Percentiles rank a stretch among this genome's conserved stretches.
These are phyloP conservation scores for Pseudorectes ferrugineus DNA, from an alignment of 2,113 vertebrate genomes.

Conservation along the genomic window DNA sequence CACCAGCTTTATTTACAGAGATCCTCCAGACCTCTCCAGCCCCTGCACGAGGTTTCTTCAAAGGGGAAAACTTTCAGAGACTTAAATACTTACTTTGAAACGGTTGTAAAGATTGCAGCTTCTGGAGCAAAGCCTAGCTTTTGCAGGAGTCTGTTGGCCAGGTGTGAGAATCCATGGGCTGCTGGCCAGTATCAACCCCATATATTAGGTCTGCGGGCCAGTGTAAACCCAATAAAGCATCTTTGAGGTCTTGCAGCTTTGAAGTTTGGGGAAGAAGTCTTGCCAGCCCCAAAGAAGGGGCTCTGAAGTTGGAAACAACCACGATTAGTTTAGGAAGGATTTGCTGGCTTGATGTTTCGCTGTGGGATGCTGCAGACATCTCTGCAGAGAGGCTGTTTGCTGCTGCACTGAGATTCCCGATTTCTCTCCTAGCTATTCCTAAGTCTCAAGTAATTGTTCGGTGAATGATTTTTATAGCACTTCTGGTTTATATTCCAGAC, in stretches of 20 bases:
- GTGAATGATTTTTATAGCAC: not conserved
- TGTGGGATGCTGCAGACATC: not conserved
- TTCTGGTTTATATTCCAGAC: not conserved
- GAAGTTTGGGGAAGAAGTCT: not conserved
- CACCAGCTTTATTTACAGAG: not conserved
- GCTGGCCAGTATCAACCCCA: constrained; percentile 11
- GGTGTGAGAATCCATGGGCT: not conserved
- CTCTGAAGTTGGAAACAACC: not conserved
- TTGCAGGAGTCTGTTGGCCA: constrained; percentile 1
- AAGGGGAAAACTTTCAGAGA: not conserved
- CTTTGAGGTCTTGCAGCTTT: not conserved
- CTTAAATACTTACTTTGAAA: constrained; percentile 46
- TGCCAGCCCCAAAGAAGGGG: not conserved
- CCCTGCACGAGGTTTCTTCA: not conserved
- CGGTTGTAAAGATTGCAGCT: constrained; percentile 7
- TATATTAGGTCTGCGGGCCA: not conserved
- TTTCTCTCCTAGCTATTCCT: not conserved
- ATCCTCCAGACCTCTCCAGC: not conserved
- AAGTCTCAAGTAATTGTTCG: not conserved
- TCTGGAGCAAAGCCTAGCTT: constrained; percentile 39
- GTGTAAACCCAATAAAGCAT: not conserved
- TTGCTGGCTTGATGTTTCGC: not conserved
- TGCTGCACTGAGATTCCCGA: not conserved
- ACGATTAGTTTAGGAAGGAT: not conserved
- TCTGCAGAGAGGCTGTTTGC: not conserved